Evolutionary conservation across 2,113 vertebrate species (phyloP).

Genomic region (Leucopsar rothschildi): DNA sequence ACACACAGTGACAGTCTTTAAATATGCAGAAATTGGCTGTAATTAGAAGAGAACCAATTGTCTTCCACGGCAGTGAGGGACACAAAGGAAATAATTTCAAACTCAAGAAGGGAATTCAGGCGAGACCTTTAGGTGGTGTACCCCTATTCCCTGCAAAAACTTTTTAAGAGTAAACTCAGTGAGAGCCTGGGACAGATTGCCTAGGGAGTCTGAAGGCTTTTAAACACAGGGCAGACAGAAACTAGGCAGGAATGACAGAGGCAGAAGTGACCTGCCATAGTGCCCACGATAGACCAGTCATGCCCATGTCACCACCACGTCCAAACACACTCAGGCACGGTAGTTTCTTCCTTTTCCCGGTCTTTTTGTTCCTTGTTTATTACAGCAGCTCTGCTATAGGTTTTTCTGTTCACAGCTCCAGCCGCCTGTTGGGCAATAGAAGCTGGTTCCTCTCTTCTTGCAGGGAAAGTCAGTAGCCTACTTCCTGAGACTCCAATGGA

Average conservation of each 20-base stretch:
- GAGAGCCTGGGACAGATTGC: not conserved
- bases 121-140: not conserved
- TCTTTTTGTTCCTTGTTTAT: not conserved
- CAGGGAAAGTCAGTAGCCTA: not conserved
- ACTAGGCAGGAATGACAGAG: not conserved
- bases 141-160: not conserved
- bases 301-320: accelerated
- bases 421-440: not conserved
- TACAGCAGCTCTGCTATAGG: not conserved
- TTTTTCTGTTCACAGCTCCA: not conserved
- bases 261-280: not conserved
- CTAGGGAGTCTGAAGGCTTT: not conserved
- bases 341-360: not conserved
- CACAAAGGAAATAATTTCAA: not conserved
- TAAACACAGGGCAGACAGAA: not conserved
- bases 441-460: not conserved
- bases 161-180: not conserved
- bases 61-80: not conserved
- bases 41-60: not conserved
- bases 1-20: not conserved
- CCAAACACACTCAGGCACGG: not conserved
- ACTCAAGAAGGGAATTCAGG: not conserved
- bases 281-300: not conserved
- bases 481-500: not conserved
- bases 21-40: not conserved